A percentile compares a stretch with the other conserved stretches of the same genome.
phyloP scores from a whole-genome alignment of 2,888 invertebrate species.

The Cryptops parisi region DNA sequence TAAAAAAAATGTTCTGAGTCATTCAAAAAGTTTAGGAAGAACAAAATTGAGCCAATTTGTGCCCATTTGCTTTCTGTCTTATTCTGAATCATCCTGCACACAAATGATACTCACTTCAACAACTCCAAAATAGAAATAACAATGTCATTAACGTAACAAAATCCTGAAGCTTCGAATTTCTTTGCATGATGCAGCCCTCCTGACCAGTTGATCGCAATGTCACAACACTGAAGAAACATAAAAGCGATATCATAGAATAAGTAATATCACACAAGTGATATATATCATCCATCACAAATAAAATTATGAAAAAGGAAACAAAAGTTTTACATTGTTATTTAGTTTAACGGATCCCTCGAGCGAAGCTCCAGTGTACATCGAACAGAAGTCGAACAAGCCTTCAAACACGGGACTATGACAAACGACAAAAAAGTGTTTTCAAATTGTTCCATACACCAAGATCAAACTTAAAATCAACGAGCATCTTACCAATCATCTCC shows the following conservation, averaged over 20 bases:
- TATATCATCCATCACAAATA: too few relatives aligned
- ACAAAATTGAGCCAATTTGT: too few relatives aligned
- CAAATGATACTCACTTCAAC: slow-evolving; percentile 41
- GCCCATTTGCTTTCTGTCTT: too few relatives aligned
- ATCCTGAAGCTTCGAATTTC: slow-evolving; percentile 97
- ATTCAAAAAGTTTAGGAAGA: too few relatives aligned
- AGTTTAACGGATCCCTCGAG: slow-evolving; percentile 92
- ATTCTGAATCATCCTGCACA: not conserved
- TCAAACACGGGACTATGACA: slow-evolving; percentile 46
- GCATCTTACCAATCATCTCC: slow-evolving; percentile 70
- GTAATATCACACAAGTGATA: not conserved
- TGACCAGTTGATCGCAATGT: slow-evolving; percentile 98
- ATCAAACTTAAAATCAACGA: not conserved
- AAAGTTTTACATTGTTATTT: slow-evolving; percentile 53
- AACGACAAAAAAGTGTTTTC: not conserved
- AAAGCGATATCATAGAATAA: slow-evolving; percentile 2
- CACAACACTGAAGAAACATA: slow-evolving; percentile 46
- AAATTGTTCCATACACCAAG: not conserved
- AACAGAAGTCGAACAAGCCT: slow-evolving; percentile 96
- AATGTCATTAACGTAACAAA: slow-evolving; percentile 98
- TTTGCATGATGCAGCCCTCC: slow-evolving; percentile 99
- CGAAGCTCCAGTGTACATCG: slow-evolving; percentile 93
- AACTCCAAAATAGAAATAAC: slow-evolving; percentile 93
- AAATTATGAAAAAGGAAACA: too few relatives aligned
- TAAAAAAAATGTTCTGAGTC: too few relatives aligned